These are phyloP conservation scores for Cynaeus angustus DNA, from an alignment of 2,888 invertebrate species.

Conservation along the genomic window DNA sequence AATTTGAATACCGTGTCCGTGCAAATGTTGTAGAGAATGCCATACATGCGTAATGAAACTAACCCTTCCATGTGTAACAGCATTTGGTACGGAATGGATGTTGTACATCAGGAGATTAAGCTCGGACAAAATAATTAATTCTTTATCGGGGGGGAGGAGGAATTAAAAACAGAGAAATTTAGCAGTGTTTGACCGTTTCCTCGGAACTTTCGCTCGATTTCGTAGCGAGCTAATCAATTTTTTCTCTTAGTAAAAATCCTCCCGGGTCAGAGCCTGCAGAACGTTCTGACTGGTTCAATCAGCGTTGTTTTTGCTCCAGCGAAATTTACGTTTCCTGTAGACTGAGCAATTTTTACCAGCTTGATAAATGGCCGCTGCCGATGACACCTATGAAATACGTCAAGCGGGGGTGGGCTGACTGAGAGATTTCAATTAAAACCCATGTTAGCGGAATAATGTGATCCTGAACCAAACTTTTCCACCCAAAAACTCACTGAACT, in stretches of 20 bases:
- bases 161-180: too few relatives aligned
- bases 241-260: not conserved
- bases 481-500: slow-evolving; percentile 53
- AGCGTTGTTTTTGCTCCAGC: slow-evolving; percentile 68
- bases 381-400: slow-evolving; percentile 72
- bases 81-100: slow-evolving; percentile 13
- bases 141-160: slow-evolving; percentile 10
- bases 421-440: slow-evolving; percentile 73
- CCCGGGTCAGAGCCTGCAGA: slow-evolving; percentile 16
- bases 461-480: slow-evolving; percentile 60
- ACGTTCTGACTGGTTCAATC: slow-evolving; percentile 63
- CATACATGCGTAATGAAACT: slow-evolving; percentile 51
- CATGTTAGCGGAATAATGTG: slow-evolving; percentile 73
- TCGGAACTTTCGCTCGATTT: too few relatives aligned
- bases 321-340: slow-evolving; percentile 71
- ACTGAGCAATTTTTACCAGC: slow-evolving; percentile 71
- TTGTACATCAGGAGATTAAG: slow-evolving; percentile 17
- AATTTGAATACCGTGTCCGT: slow-evolving; percentile 52
- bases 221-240: not conserved
- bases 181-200: too few relatives aligned
- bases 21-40: slow-evolving; percentile 50
- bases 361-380: slow-evolving; percentile 72
- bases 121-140: slow-evolving; percentile 30
- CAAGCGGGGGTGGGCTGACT: slow-evolving; percentile 63
- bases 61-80: slow-evolving; percentile 43